Base-by-base conservation (phyloP, 2,797 vertebrate species). In the Astyanax mexicanus region DNA sequence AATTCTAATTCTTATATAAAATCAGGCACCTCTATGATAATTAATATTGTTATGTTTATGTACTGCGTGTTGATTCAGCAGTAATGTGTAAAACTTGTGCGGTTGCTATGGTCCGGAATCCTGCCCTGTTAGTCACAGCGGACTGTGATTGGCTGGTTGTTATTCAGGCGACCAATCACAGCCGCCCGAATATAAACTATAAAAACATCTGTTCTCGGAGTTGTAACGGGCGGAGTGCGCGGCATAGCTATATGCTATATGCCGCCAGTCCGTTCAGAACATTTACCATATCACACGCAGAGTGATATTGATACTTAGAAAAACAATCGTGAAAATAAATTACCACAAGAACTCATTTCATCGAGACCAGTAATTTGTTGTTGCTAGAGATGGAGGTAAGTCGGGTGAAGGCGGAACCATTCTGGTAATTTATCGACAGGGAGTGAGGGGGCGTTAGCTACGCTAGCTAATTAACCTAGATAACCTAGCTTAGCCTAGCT, bases 371-470 rank as follows among this genome's bases (percentile, higher is more conserved):
- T 45, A n/a, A 29, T 76, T 52, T 9, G 32, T 58, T 38, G 40
- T 35, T 69, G 61, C 52, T 71, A 42, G 49, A 21, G 44, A 85
- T 85, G 84, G 84, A 83, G 84, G 84, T 83, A 80, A 85, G 82
- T 70, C 2, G 27, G 55, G 7, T 19, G 13, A n/a, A 15, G 12
- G n/a, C 5, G 51, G 15, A 25, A n/a, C n/a, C n/a, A n/a, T n/a
- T n/a, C n/a, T n/a, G n/a, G n/a, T n/a, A n/a, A n/a, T n/a, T n/a
- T n/a, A n/a, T n/a, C n/a, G n/a, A n/a, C 40, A 52, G 4, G n/a
- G 8, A 38, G 68, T 38, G 66, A 65, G 23, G 19, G 17, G 6
- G 3, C 5, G 42, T 51, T 58, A 58, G 47, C 42, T 25, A 15
- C n/a, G n/a, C 2, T 49, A 65, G 45, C 15, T 19, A 27, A 13